A percentile compares a stretch with the other conserved stretches of the same genome.
Conservation (phyloP, 1,140 invertebrate genomes). For the Periplaneta americana region DNA sequence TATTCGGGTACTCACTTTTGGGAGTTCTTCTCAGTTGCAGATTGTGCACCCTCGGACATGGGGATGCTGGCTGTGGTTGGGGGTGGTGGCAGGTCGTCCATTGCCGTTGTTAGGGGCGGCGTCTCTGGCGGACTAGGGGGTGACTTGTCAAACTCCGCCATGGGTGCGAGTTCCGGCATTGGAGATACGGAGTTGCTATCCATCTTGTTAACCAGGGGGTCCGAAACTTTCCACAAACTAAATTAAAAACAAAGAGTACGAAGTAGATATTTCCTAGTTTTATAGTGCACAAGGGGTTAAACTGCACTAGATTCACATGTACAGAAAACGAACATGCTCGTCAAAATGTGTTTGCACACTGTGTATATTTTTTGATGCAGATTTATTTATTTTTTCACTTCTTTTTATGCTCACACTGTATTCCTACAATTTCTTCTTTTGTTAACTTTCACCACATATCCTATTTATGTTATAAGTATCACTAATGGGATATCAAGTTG, state of each 20-base stretch:
- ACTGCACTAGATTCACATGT: too few species aligned
- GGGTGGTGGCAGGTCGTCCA: constrained; percentile 50
- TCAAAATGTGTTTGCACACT: too few species aligned
- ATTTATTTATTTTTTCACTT: too few species aligned
- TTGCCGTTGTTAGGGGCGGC: constrained; percentile 31
- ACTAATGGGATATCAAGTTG: too few species aligned
- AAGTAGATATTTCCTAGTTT: not conserved
- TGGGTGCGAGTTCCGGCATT: constrained; percentile 54
- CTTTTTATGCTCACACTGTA: too few species aligned
- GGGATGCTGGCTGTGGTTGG: constrained; percentile 47
- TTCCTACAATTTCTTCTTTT: too few species aligned
- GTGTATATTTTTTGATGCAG: too few species aligned
- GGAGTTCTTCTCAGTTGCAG: not conserved
- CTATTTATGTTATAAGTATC: too few species aligned
- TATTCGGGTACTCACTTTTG: not conserved
- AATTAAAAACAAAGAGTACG: not conserved
- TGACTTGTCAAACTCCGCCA: constrained; percentile 57
- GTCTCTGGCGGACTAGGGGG: constrained; percentile 52
- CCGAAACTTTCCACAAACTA: not conserved
- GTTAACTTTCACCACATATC: too few species aligned
- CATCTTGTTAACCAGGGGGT: not conserved
- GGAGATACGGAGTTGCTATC: constrained; percentile 48
- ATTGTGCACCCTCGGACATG: constrained; percentile 41
- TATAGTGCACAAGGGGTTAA: not conserved
- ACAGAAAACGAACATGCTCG: too few species aligned